Base-by-base conservation (phyloP, 2,888 invertebrate genomes). In the Eristalis pertinax region DNA sequence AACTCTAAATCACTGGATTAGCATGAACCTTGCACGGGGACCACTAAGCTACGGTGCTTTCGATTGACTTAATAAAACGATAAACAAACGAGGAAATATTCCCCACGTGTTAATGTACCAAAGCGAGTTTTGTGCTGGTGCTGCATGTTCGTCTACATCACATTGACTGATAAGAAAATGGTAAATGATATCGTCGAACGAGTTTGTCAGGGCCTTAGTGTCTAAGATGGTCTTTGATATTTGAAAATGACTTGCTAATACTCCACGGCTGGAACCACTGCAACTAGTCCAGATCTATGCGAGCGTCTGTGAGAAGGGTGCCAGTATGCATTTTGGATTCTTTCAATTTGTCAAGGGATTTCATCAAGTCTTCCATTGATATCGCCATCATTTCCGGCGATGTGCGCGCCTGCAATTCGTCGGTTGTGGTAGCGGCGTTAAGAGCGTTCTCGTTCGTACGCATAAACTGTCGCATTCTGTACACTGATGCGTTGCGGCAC, bases 401-500 rank as follows among this genome's bases (percentile, higher is more conserved):
- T 24, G 84, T 67, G 0, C 72, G 60, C 1, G 67, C 72, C n/a
- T 76, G 63, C 19, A 79, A 13, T 2, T 84, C 68, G 62, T 76
- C 41, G 5, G 76, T 3, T 19, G 68, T 79, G 26, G 60, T 84
- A 11, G 64, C 64, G 15, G 80, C 70, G 10, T 82, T 78, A 2
- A 80, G 80, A 2, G 81, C 72, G 19, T 64, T 74, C 64, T 91
- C 90, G 72, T 89, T 91, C 11, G 86, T 73, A 41, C 89, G 87
- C 90, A 96, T 93, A 90, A 94, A 96, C 91, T 97, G 97, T 60
- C 97, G 93, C 63, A 98, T 96, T 75, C 97, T 94, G 93, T 96
- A 97, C 38, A 98, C 96, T 13, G 98, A 97, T 0, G 98, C 98
- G 92, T 96, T 96, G 1, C 98, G 95, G 90, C 98, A 98, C 90